A percentile compares a stretch with the other conserved stretches of the same genome.
Conservation (phyloP, 1,140 invertebrate species). For the Bombyx mori region DNA sequence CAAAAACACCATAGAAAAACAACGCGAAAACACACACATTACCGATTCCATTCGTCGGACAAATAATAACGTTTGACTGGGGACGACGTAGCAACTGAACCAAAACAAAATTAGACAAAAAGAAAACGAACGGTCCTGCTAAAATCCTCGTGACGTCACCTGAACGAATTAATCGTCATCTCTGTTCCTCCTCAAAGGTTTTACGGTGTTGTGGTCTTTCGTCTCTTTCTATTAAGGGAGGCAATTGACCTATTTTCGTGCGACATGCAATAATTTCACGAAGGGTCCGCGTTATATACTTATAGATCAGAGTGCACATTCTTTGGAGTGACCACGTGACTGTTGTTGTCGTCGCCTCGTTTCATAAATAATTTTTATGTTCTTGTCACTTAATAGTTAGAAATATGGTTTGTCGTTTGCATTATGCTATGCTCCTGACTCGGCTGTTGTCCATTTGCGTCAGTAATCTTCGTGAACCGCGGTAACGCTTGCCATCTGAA, state of each 20-base stretch:
- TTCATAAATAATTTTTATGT: no score
- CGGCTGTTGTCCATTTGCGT: no score
- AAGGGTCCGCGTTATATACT: slow-evolving; percentile 46
- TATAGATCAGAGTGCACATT: slow-evolving; percentile 49
- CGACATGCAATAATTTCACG: slow-evolving; percentile 63
- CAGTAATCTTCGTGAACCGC: no score
- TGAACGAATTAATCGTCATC: slow-evolving; percentile 54
- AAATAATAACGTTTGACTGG: slow-evolving; percentile 22
- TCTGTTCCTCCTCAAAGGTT: slow-evolving; percentile 29
- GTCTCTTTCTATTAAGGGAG: slow-evolving; percentile 41
- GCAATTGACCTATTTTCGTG: slow-evolving; percentile 69
- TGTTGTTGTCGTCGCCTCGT: slow-evolving; percentile 22
- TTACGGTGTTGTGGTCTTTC: slow-evolving; percentile 8
- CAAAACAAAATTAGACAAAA: slow-evolving; percentile 53
- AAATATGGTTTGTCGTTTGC: no score
- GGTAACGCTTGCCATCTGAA: no score
- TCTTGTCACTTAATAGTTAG: no score
- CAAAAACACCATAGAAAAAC: slow-evolving; percentile 1
- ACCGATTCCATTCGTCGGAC: slow-evolving; percentile 21
- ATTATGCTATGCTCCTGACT: no score
- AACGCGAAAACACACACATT: slow-evolving; percentile 27
- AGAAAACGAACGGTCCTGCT: slow-evolving; percentile 47
- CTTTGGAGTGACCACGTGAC: slow-evolving; percentile 36
- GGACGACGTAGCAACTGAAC: slow-evolving; percentile 22
- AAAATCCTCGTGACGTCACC: slow-evolving; percentile 61